Base-by-base conservation (phyloP, 2,888 invertebrate species). In the Diplolepis rosae region DNA sequence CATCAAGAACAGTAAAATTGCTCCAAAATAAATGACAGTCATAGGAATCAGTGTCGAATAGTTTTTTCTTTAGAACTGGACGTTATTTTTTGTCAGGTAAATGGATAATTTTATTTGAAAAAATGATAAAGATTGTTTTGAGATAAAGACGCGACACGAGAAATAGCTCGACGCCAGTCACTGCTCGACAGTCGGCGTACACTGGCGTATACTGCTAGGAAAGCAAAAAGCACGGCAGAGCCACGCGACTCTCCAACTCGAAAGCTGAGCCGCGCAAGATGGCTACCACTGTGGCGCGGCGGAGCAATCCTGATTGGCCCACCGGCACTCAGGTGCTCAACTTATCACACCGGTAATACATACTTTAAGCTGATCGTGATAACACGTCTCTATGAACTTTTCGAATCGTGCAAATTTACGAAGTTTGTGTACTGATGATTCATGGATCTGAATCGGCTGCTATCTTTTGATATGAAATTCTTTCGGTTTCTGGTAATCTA, bases 261-360 rank as follows among this genome's bases (percentile, higher is more conserved):
- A 84, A 83, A 83, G 84, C 81, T 73, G 78, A 78, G 76, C 82
- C 84, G 85, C 82, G 83, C 86, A 86, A 86, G 82, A 86, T 86
- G 86, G 86, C 83, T 77, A 79, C 80, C 78, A 71, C 69, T 56
- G 65, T 65, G 66, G 69, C 69, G 70, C 65, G 66, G 69, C 69
- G 70, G 54, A 54, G n/a, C n/a, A n/a, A n/a, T n/a, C 73, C 73
- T 68, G 70, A 84, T 83, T 84, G 83, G 83, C 68, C 72, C 68
- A 45, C 75, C 67, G 74, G 72, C 66, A 52, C 70, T 80, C 79
- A 77, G 80, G 78, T 79, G 78, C 79, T 77, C 79, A 77, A 80
- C 78, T 74, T 76, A 61, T 61, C 61, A 24, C 39, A 24, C 56
- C 35, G 56, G 35, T 35, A 56, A 56, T 22, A 56, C 56, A 35